Base-by-base conservation (phyloP, 2,888 invertebrate genomes). In the Tiphia femorata region DNA sequence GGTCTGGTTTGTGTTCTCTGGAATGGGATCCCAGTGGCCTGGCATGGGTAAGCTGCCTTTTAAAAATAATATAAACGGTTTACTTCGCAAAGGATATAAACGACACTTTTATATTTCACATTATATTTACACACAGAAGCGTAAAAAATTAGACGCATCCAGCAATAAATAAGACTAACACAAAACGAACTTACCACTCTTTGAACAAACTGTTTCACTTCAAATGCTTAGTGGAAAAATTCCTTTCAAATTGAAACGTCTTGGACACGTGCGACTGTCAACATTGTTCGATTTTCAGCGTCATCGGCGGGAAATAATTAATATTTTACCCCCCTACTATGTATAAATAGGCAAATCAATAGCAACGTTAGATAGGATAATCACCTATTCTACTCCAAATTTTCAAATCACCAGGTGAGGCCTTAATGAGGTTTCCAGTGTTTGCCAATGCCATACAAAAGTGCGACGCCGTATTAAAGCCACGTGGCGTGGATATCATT, bases 11-110 rank as follows among this genome's bases (percentile, higher is more conserved):
- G 90, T 96, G 35, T 97, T 95, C 85, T 93, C 96, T 48, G 96
- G 96, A 25, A 93, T 97, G 94, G 94, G 95, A 1, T 91, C 93
- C 0, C 94, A 96, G 77, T 96, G 95, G 95, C 84, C 89, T 8
- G 91, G 91, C 62, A 95, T 96, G 94, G 96, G 92, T 2, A 84
- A 87, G 41, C n/a, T n/a, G n/a, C n/a, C n/a, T n/a, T n/a, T n/a
- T n/a, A n/a, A n/a, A n/a, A n/a, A n/a, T n/a, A n/a, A n/a, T n/a
- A n/a, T n/a, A n/a, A n/a, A n/a, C n/a, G n/a, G n/a, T n/a, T n/a
- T n/a, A n/a, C n/a, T n/a, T n/a, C n/a, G n/a, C n/a, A n/a, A n/a
- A n/a, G n/a, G n/a, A n/a, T n/a, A n/a, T n/a, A n/a, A n/a, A n/a
- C n/a, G n/a, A n/a, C n/a, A n/a, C n/a, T n/a, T n/a, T 12, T 29